Evolutionary conservation across 1,140 invertebrate species (phyloP).

Genomic region (Calephelis nemesis): DNA sequence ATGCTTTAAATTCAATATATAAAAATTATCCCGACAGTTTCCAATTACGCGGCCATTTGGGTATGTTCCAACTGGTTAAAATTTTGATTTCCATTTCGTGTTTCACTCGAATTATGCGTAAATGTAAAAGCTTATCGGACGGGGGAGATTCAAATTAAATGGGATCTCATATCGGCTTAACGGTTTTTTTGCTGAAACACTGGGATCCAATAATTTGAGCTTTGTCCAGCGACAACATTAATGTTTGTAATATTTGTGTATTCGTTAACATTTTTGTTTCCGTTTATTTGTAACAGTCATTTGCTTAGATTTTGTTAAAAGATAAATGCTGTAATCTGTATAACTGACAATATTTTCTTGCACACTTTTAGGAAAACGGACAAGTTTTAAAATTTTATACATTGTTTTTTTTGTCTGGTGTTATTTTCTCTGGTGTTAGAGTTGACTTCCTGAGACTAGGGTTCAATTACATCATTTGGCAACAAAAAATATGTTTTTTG

Average conservation of each 20-base stretch:
- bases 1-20: slow-evolving; percentile 9
- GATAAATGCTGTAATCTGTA: neutral
- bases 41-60: slow-evolving; percentile 15
- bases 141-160: slow-evolving; percentile 14
- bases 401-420: no score
- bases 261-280: neutral
- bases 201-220: neutral
- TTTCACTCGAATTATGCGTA: slow-evolving; percentile 17
- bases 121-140: slow-evolving; percentile 2
- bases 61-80: slow-evolving; percentile 6
- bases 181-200: neutral
- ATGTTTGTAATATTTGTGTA: neutral
- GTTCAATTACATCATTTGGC: no score
- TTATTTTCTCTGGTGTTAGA: no score
- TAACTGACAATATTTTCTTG: no score
- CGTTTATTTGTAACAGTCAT: neutral
- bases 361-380: no score
- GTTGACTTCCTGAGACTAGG: no score
- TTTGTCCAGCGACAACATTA: neutral
- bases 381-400: no score
- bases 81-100: slow-evolving; percentile 19
- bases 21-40: slow-evolving; percentile 9
- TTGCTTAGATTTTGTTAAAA: neutral
- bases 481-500: no score
- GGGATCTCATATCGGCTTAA: slow-evolving; percentile 9